Percentiles rank a stretch among this genome's conserved stretches.
Evolutionary conservation across 2,113 vertebrate genomes (phyloP).

Genomic region (Himantopus leucocephalus): DNA sequence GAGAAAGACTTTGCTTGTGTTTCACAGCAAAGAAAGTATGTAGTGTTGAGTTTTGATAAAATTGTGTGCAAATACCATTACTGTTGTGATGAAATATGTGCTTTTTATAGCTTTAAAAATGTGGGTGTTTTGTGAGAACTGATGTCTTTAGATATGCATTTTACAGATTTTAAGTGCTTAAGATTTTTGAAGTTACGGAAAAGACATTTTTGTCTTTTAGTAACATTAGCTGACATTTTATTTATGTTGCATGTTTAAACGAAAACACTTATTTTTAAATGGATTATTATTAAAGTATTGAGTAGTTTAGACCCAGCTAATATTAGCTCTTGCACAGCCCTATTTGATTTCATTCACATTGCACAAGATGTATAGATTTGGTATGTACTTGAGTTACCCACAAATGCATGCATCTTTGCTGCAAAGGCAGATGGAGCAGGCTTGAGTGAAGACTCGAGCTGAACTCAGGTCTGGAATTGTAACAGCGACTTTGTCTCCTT

Average conservation of each 20-base stretch:
- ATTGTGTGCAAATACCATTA: not conserved
- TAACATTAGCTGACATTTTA: not conserved
- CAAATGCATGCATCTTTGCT: not conserved
- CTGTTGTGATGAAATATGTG: not conserved
- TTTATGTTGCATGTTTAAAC: not conserved
- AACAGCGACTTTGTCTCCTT: not conserved
- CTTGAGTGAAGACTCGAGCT: not conserved
- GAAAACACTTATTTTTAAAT: not conserved
- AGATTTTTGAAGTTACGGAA: not conserved
- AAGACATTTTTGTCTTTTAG: not conserved
- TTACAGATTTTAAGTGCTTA: not conserved
- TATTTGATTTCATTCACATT: not conserved
- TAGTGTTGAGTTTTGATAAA: not conserved
- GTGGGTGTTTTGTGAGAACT: not conserved
- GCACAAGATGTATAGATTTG: not conserved
- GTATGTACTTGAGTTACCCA: not conserved
- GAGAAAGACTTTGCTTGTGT: not conserved
- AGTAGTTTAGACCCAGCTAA: not conserved
- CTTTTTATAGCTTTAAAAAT: not conserved
- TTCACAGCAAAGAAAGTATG: not conserved
- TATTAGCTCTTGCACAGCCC: not conserved
- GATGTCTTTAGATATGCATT: not conserved
- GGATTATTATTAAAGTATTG: not conserved
- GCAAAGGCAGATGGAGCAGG: not conserved
- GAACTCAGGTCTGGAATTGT: not conserved